A percentile compares a stretch with the other conserved stretches of the same genome.
Conservation (phyloP, 2,113 vertebrate genomes). For the Chloropsis cyanopogon region DNA sequence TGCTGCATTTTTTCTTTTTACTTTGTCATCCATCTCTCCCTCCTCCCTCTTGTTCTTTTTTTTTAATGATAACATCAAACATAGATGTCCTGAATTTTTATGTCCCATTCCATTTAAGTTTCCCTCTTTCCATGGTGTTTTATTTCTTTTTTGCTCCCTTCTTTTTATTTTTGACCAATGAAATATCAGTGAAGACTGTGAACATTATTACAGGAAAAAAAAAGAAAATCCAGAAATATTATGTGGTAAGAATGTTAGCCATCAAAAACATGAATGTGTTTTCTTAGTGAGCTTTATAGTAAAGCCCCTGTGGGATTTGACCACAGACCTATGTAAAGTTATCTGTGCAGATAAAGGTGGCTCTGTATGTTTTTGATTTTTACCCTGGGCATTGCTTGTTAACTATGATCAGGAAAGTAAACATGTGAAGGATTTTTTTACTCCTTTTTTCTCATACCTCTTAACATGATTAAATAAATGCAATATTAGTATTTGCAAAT, state of each 20-base stretch:
- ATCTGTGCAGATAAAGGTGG: slow-evolving; percentile 15
- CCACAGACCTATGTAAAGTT: not conserved
- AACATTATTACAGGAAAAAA: not conserved
- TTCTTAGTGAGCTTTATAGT: slow-evolving; percentile 29
- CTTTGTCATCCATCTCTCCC: slow-evolving; percentile 56
- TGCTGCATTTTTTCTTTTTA: slow-evolving; percentile 55
- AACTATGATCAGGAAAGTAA: not conserved
- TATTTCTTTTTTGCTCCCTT: not conserved
- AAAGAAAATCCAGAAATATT: not conserved
- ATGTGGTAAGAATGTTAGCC: not conserved
- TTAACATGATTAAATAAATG: not conserved
- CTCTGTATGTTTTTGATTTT: slow-evolving; percentile 5
- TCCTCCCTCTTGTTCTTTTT: slow-evolving; percentile 3
- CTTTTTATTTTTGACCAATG: not conserved
- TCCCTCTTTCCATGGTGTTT: not conserved
- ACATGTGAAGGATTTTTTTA: fast-evolving
- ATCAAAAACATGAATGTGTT: not conserved
- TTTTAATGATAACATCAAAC: slow-evolving; percentile 51
- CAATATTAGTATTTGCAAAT: not conserved
- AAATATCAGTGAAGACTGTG: slow-evolving; percentile 1
- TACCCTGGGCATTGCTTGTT: not conserved
- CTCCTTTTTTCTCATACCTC: not conserved
- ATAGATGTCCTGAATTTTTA: slow-evolving; percentile 58
- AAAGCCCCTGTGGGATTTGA: slow-evolving; percentile 23
- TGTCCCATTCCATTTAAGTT: slow-evolving; percentile 1